phyloP scores from a whole-genome alignment of 1,140 invertebrate genomes.

The Plectrocnemia conspersa region DNA sequence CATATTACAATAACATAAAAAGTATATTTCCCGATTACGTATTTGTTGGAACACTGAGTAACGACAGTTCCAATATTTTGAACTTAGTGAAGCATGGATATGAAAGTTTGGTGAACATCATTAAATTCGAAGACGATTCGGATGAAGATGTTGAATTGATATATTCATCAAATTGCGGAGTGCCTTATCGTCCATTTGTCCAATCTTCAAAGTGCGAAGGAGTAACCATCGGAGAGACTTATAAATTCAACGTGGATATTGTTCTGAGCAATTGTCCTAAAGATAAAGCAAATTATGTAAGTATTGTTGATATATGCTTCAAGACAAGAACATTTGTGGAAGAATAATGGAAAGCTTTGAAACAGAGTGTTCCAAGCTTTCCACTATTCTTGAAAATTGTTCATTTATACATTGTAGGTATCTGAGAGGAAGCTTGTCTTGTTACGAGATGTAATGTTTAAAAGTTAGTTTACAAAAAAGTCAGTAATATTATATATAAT shows the following conservation, averaged over 20 bases:
- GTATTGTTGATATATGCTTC: no score
- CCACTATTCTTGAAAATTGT: no score
- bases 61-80: slow-evolving; percentile 58
- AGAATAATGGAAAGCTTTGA: no score
- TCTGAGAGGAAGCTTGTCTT: no score
- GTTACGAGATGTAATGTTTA: no score
- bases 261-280: slow-evolving; percentile 50
- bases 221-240: slow-evolving; percentile 52
- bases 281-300: slow-evolving; percentile 45
- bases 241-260: slow-evolving; percentile 56
- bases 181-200: slow-evolving; percentile 42
- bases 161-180: slow-evolving; percentile 56
- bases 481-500: no score
- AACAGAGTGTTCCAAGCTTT: no score
- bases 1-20: slow-evolving; percentile 53
- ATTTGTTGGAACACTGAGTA: slow-evolving; percentile 54
- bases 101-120: slow-evolving; percentile 53
- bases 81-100: slow-evolving; percentile 58
- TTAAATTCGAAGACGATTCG: slow-evolving; percentile 54
- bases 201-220: slow-evolving; percentile 52
- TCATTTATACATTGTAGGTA: no score
- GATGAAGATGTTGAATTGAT: slow-evolving; percentile 48
- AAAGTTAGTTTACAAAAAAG: no score
- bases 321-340: no score
- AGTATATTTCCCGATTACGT: slow-evolving; percentile 52